Conservation (phyloP, 92 coral and sea anemone species). For the Diadumene lineata region DNA sequence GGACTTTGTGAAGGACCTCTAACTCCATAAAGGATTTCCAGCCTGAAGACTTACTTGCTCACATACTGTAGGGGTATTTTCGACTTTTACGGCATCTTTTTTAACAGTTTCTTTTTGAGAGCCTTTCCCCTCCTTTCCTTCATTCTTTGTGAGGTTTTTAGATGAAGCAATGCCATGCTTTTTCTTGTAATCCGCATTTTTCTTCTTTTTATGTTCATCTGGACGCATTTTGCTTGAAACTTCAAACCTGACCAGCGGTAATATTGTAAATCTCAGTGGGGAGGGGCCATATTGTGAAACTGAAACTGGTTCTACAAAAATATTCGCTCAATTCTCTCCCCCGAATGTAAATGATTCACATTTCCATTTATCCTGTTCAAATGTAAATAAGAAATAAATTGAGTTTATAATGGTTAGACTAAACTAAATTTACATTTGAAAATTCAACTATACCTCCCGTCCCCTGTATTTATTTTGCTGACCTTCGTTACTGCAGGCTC, state of each 20-base stretch:
- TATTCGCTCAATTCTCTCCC: no score
- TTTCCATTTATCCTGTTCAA: no score
- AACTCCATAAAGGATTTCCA: no score
- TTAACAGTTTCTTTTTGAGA: neutral
- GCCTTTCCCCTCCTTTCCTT: conserved; percentile 14
- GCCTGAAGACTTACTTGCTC: neutral
- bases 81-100: neutral
- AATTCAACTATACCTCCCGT: neutral
- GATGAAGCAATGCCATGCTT: conserved; percentile 83
- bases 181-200: conserved; percentile 87
- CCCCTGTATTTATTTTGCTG: conserved; percentile 3
- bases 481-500: neutral
- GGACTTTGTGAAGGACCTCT: neutral
- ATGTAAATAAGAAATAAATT: no score
- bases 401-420: no score
- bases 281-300: neutral
- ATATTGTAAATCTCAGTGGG: neutral
- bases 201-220: conserved; percentile 94
- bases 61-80: no score
- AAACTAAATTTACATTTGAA: no score
- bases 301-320: no score
- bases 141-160: conserved; percentile 34
- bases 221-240: conserved; percentile 71
- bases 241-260: conserved; percentile 16
- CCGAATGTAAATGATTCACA: no score